Conservation (phyloP, 2,113 vertebrate genomes). For the Gobio gobio region DNA sequence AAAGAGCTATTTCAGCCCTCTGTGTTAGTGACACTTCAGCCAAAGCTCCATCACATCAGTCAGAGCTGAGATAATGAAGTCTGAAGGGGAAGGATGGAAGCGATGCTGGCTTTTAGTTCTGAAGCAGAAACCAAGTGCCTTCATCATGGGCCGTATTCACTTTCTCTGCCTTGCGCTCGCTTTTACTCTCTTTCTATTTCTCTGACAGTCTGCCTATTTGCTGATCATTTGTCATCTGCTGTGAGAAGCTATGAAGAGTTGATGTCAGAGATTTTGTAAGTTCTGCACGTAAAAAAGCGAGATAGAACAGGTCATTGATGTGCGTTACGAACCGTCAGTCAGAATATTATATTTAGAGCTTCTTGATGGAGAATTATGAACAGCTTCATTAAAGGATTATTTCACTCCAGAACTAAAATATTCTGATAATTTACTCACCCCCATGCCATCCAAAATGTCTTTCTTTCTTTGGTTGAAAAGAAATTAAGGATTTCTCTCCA, state of each 20-base stretch:
- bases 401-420: no score
- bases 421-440: no score
- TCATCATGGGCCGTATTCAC: slow-evolving; percentile 63
- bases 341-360: background rate
- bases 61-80: slow-evolving; percentile 61
- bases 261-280: slow-evolving; percentile 18
- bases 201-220: slow-evolving; percentile 64
- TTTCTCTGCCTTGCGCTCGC: slow-evolving; percentile 4
- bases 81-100: slow-evolving; percentile 61
- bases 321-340: background rate
- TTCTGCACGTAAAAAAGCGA: background rate
- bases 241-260: slow-evolving; percentile 3
- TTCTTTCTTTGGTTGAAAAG: no score
- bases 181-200: background rate
- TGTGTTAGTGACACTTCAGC: background rate
- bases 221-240: slow-evolving; percentile 28
- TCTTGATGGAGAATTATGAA: background rate
- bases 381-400: no score
- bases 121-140: slow-evolving; percentile 57
- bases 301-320: background rate
- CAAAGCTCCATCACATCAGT: slow-evolving; percentile 43
- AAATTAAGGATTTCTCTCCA: no score
- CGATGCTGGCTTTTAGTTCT: slow-evolving; percentile 65
- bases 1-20: slow-evolving; percentile 45
- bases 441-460: no score